phyloP scores from a whole-genome alignment of 2,797 vertebrate genomes.

The Enteromius mattozi region DNA sequence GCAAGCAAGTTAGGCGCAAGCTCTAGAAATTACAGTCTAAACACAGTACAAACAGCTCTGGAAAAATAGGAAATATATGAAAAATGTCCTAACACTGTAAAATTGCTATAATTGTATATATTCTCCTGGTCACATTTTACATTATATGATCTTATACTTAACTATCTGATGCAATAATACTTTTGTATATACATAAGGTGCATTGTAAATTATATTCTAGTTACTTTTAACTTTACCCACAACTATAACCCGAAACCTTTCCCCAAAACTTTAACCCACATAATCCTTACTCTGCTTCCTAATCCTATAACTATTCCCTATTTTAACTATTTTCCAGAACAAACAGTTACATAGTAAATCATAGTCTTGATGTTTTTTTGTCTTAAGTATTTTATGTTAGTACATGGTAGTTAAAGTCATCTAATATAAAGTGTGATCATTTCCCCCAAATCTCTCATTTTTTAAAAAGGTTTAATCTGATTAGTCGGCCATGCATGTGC shows the following conservation, averaged over 20 bases:
- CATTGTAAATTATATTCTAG: neutral
- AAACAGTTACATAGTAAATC: neutral
- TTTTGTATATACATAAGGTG: neutral
- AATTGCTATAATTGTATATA: neutral
- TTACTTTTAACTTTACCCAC: neutral
- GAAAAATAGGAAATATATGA: neutral
- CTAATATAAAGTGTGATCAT: neutral
- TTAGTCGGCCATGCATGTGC: neutral
- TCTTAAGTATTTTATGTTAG: neutral
- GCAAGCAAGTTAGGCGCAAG: neutral
- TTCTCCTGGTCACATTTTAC: neutral
- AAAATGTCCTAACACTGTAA: neutral
- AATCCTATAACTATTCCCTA: neutral
- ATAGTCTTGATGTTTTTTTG: neutral
- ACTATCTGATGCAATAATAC: neutral
- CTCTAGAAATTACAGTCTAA: neutral
- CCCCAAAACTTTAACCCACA: neutral
- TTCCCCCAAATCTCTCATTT: neutral
- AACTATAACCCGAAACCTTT: neutral
- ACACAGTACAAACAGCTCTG: neutral
- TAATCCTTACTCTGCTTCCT: neutral
- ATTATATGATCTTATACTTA: neutral
- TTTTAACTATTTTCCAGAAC: neutral
- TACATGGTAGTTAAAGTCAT: neutral
- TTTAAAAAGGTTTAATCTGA: neutral